A percentile compares a stretch with the other conserved stretches of the same genome.
phyloP scores from a whole-genome alignment of 2,888 invertebrate genomes.

The Xanthia togata region DNA sequence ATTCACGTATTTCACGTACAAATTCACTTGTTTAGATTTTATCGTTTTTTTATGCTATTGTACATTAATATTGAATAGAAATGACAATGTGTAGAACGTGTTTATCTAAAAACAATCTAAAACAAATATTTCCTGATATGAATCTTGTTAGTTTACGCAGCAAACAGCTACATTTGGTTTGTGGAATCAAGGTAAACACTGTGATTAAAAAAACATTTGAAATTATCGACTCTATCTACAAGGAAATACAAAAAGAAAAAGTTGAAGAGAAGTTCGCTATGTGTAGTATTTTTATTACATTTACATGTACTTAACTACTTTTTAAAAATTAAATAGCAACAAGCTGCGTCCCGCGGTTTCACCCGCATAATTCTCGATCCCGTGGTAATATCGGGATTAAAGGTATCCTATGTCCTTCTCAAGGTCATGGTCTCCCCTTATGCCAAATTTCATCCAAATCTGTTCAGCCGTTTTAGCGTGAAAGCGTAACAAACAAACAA shows the following conservation, averaged over 20 bases:
- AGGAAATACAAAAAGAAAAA: conserved; percentile 13
- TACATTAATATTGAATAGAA: conserved; percentile 27
- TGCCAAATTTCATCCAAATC: too few relatives aligned
- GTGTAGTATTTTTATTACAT: not conserved
- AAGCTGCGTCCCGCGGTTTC: too few relatives aligned
- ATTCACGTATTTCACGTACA: not conserved
- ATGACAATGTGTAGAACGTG: conserved; percentile 71
- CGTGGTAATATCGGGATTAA: too few relatives aligned
- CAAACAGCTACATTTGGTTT: conserved; percentile 60
- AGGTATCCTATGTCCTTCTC: too few relatives aligned
- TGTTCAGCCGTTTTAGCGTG: too few relatives aligned
- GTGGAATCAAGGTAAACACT: conserved; percentile 66
- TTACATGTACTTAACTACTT: not conserved
- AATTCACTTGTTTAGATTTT: conserved; percentile 6
- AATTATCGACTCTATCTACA: conserved; percentile 31
- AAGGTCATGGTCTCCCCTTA: too few relatives aligned
- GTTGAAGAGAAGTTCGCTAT: not conserved
- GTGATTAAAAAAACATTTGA: conserved; percentile 26
- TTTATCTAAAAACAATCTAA: conserved; percentile 65
- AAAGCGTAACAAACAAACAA: too few relatives aligned
- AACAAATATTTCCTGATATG: conserved; percentile 64
- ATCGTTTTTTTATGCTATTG: conserved; percentile 12
- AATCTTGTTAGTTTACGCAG: conserved; percentile 47
- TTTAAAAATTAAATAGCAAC: not conserved
- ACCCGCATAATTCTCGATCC: too few relatives aligned